phyloP scores from a whole-genome alignment of 2,113 vertebrate genomes.

The Azemiops feae region DNA sequence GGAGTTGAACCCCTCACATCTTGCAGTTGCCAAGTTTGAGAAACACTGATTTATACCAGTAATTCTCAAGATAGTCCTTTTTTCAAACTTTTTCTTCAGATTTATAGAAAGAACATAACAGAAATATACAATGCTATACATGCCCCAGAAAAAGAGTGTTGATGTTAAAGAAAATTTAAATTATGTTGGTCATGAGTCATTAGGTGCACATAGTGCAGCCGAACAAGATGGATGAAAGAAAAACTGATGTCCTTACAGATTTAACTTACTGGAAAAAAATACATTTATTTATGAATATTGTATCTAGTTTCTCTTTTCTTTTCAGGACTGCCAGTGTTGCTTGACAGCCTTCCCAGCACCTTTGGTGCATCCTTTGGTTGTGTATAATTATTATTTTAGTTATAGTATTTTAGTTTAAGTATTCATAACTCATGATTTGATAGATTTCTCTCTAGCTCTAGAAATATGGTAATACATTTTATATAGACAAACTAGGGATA shows the following conservation, averaged over 20 bases:
- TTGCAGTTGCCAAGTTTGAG: neutral
- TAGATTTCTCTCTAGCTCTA: neutral
- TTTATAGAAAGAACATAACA: neutral
- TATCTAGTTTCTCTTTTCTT: neutral
- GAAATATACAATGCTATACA: neutral
- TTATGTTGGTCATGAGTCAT: neutral
- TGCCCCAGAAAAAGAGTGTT: neutral
- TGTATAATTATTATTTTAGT: neutral
- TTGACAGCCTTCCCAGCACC: neutral
- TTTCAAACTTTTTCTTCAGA: neutral
- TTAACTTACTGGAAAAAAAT: neutral
- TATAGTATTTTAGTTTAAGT: neutral
- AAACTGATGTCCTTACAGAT: too few relatives aligned
- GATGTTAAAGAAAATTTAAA: neutral
- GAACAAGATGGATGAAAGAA: too few relatives aligned
- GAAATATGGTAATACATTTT: neutral
- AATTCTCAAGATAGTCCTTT: neutral
- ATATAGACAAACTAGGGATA: neutral
- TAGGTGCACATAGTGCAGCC: neutral
- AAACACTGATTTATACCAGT: neutral
- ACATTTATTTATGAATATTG: neutral
- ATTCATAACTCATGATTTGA: neutral
- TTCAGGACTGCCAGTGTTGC: neutral
- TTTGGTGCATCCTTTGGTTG: neutral
- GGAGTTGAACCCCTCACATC: neutral